A percentile compares a stretch with the other conserved stretches of the same genome.
Conservation (phyloP, 2,888 invertebrate genomes). For the Apotomis capreana region DNA sequence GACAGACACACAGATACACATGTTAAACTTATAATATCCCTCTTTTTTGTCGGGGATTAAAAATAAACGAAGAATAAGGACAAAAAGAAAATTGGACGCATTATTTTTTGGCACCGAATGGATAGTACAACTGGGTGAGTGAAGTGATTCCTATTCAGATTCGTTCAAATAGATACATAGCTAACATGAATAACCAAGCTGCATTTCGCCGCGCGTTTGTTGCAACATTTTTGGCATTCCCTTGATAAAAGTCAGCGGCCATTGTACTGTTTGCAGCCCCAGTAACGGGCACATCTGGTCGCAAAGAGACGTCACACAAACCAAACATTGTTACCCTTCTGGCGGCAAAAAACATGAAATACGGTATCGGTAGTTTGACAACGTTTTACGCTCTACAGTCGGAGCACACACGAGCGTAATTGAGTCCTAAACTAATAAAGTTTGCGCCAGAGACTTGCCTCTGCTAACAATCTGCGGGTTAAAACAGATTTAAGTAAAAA, state of each 20-base stretch:
- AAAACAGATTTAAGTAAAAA: constrained; percentile 74
- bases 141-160: background rate
- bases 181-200: constrained; percentile 1
- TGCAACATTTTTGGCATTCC: constrained; percentile 8
- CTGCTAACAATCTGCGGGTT: constrained; percentile 62
- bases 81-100: background rate
- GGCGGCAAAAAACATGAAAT: constrained; percentile 57
- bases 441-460: constrained; percentile 56
- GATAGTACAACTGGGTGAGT: background rate
- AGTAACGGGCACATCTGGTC: constrained; percentile 64
- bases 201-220: background rate
- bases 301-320: constrained; percentile 66
- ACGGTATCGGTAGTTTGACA: constrained; percentile 31
- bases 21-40: too few species aligned
- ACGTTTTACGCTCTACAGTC: constrained; percentile 23
- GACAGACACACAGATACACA: too few species aligned
- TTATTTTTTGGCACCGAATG: background rate
- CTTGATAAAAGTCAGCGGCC: constrained; percentile 64
- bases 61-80: background rate
- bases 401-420: constrained; percentile 57
- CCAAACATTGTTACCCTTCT: constrained; percentile 71
- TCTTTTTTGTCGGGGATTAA: too few species aligned
- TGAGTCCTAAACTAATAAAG: constrained; percentile 80
- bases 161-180: background rate
- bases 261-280: constrained; percentile 63